Base-by-base conservation (phyloP, 2,888 invertebrate species). In the Callimorpha dominula region DNA sequence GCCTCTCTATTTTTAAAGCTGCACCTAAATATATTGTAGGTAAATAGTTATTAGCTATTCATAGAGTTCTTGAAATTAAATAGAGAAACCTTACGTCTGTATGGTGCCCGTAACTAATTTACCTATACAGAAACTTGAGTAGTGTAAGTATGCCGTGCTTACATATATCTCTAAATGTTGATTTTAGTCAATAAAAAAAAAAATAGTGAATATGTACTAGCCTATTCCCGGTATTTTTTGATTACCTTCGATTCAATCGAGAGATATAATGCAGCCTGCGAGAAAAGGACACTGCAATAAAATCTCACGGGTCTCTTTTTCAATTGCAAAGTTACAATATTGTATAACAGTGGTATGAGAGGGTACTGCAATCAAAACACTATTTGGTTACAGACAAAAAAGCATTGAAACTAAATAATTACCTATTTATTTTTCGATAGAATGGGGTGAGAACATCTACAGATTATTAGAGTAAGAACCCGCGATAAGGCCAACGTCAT, bases 1-100 rank as follows among this genome's bases (percentile, higher is more conserved):
- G 73, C 68, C 72, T 74, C 52, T 77, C 82, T 83, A 83, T 85
- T 81, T 85, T 72, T 80, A 78, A 76, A 78, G 76, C 74, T 78
- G 69, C 80, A 76, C 74, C 78, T 80, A 75, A 77, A 84, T 75
- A 75, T 71, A 75, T 71, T 64, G 70, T 68, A 71, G 71, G 66
- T 57, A 65, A 65, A 68, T 74, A 75, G 65, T 65, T 60, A 15
- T 72, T 57, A 57, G 72, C 68, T 63, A 80, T 65, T 72, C 75
- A 73, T 20, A 40, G 31, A 49, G 31, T 65, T 65, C 0, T 49
- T 7, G 4, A 49, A 46, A 65, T 49, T 3, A 49, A 49, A 65
- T 49, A 65, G 60, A 20, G 5, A 31, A 20, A 31, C 14, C 6
- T 20, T 20, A 60, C 20, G 5, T 20, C 2, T 31, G 31, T 31